Percentiles rank a stretch among this genome's conserved stretches.
Evolutionary conservation across 2,888 invertebrate species (phyloP).

Genomic region (Spicauda simplicius): DNA sequence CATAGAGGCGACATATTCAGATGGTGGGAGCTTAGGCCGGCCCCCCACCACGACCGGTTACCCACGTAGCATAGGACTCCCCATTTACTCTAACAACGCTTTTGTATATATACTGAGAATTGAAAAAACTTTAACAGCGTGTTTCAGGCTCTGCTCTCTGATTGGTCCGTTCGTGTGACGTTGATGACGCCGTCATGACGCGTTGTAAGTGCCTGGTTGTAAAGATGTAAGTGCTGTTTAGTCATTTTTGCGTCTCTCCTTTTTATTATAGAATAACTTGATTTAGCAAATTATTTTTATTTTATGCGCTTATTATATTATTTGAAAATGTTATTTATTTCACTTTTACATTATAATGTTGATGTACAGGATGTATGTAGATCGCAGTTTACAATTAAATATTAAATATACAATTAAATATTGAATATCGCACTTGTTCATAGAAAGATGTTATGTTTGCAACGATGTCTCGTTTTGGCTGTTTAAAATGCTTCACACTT

Average conservation of each 20-base stretch:
- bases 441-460: too few species aligned
- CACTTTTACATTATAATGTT: too few species aligned
- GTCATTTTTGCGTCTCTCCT: neutral
- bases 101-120: constrained; percentile 45
- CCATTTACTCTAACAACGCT: constrained; percentile 32
- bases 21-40: constrained; percentile 59
- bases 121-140: constrained; percentile 61
- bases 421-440: too few species aligned
- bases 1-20: constrained; percentile 58
- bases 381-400: too few species aligned
- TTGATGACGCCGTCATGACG: neutral
- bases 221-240: neutral
- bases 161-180: constrained; percentile 43
- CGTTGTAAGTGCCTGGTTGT: neutral
- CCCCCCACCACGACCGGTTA: constrained; percentile 53
- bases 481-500: too few species aligned
- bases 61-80: neutral
- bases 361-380: too few species aligned
- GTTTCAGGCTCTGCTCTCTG: constrained; percentile 42
- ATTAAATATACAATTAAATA: too few species aligned
- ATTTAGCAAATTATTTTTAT: too few species aligned
- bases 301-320: too few species aligned
- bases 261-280: neutral
- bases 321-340: too few species aligned
- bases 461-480: too few species aligned